These are phyloP conservation scores for Caenorhabditis virilis DNA, from an alignment of 2,888 invertebrate species.

Conservation along the genomic window DNA sequence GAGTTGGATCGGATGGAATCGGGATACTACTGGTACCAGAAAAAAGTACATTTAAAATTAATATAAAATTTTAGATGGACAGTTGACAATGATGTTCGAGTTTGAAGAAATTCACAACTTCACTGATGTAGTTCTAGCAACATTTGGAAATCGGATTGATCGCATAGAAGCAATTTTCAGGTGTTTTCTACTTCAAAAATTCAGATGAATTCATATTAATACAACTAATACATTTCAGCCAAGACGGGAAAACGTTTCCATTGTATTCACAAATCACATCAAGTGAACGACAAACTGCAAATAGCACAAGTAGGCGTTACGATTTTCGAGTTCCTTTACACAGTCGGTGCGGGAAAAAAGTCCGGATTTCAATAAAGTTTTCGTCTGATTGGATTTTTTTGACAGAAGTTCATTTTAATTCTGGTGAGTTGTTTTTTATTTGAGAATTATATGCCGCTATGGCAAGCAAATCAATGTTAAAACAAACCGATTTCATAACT, in stretches of 20 bases:
- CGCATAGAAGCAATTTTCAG: conserved; percentile 74
- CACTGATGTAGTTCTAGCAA: conserved; percentile 80
- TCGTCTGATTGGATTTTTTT: conserved; percentile 86
- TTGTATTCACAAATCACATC: conserved; percentile 50
- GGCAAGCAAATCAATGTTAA: not conserved
- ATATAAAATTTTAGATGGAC: conserved; percentile 34
- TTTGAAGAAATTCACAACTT: conserved; percentile 88
- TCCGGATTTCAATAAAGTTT: conserved; percentile 72
- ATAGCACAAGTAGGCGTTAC: conserved; percentile 45
- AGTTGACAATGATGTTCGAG: conserved; percentile 80
- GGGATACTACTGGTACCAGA: conserved; percentile 75
- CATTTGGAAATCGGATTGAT: conserved; percentile 84
- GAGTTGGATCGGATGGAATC: conserved; percentile 86
- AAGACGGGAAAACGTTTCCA: conserved; percentile 48
- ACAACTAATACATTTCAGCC: conserved; percentile 44
- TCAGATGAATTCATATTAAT: conserved; percentile 7
- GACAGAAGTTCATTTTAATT: conserved; percentile 86
- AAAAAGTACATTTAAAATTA: not conserved
- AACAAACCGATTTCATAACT: too few species aligned
- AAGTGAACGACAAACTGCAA: conserved; percentile 30
- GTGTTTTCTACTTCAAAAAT: too few species aligned
- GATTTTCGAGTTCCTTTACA: conserved; percentile 54
- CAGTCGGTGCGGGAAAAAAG: conserved; percentile 40
- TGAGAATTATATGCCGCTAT: not conserved
- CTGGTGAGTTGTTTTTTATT: conserved; percentile 74